Conservation (phyloP, 2,113 vertebrate species). For the Ploceus nigricollis region DNA sequence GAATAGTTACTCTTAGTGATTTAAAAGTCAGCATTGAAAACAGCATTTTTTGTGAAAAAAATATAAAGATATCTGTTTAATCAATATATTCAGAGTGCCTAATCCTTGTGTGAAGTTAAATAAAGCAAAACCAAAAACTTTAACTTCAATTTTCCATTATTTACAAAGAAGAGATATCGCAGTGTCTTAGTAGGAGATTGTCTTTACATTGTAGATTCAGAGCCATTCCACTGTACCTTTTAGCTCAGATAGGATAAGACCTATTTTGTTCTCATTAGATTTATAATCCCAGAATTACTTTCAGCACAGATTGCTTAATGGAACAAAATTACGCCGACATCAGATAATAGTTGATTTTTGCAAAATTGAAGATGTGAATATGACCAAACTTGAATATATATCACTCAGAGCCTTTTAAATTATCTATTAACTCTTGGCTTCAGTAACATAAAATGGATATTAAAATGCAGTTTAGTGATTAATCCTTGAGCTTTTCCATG, state of each 20-base stretch:
- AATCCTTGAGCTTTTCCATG: conserved; percentile 8
- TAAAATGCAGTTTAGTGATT: conserved; percentile 10
- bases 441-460: neutral
- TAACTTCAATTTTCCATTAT: neutral
- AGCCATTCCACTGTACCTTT: neutral
- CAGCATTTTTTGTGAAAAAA: neutral
- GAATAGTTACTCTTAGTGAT: neutral
- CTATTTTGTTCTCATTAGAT: conserved; percentile 9
- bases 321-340: neutral
- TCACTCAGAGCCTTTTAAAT: conserved; percentile 11
- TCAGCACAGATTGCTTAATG: conserved; percentile 21
- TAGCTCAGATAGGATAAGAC: neutral
- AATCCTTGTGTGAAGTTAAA: neutral
- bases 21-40: neutral
- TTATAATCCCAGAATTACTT: conserved; percentile 23
- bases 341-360: neutral
- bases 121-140: neutral
- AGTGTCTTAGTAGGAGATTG: neutral
- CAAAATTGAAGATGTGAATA: neutral
- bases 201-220: neutral
- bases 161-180: accelerated
- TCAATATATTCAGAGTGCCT: neutral
- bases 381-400: neutral
- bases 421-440: conserved; percentile 29
- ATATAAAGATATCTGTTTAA: neutral